These are phyloP conservation scores for Mimumesa dahlbomi DNA, from an alignment of 2,888 invertebrate species.

Conservation along the genomic window DNA sequence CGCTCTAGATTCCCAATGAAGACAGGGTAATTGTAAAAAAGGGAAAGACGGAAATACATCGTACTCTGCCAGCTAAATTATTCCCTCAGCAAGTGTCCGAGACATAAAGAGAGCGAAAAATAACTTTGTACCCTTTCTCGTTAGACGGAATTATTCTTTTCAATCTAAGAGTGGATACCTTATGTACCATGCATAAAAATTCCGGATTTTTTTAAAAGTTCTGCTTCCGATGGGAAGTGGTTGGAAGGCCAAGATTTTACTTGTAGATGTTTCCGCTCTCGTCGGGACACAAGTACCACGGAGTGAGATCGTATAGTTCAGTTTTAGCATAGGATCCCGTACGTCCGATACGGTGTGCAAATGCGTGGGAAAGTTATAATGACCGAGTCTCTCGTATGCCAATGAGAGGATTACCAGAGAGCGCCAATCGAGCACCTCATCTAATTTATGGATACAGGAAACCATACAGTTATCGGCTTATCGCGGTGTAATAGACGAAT, in stretches of 20 bases:
- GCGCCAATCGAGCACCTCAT: constrained; percentile 58
- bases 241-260: neutral
- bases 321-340: neutral
- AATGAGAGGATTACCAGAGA: constrained; percentile 59
- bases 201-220: too few species aligned
- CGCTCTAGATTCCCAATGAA: too few species aligned
- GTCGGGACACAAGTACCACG: neutral
- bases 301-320: neutral
- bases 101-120: too few species aligned
- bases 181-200: too few species aligned
- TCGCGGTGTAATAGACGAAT: constrained; percentile 42
- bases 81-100: too few species aligned
- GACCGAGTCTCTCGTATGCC: constrained; percentile 54
- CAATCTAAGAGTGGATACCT: too few species aligned
- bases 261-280: neutral
- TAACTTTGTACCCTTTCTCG: too few species aligned
- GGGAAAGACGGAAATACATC: too few species aligned
- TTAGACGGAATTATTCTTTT: too few species aligned
- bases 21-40: too few species aligned
- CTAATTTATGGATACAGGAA: constrained; percentile 62
- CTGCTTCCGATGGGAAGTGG: too few species aligned
- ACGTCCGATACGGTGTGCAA: constrained; percentile 36
- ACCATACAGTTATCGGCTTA: constrained; percentile 59
- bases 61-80: too few species aligned
- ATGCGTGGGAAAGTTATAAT: constrained; percentile 61